Percentiles rank a stretch among this genome's conserved stretches.
phyloP scores from a whole-genome alignment of 2,113 vertebrate genomes.

The Laticauda colubrina region DNA sequence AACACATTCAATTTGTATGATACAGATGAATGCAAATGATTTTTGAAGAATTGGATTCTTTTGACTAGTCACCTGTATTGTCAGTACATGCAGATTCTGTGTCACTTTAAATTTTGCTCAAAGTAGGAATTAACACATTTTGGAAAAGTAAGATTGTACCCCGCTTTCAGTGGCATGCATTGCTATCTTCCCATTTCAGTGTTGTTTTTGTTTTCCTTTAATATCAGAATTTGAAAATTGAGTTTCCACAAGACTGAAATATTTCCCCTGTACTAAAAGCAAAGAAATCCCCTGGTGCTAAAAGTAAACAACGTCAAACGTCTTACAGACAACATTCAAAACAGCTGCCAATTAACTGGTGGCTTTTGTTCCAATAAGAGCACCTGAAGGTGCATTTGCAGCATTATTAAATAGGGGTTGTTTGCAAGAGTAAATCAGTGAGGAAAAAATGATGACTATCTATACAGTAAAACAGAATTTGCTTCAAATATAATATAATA shows the following conservation, averaged over 20 bases:
- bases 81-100: not conserved
- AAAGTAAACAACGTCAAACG: not conserved
- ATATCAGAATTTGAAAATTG: not conserved
- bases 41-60: not conserved
- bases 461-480: not conserved
- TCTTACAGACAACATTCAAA: not conserved
- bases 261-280: not conserved
- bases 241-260: not conserved
- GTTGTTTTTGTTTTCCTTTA: not conserved
- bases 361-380: slow-evolving; percentile 23
- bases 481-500: not conserved
- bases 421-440: not conserved
- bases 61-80: not conserved
- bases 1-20: not conserved
- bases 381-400: slow-evolving; percentile 17
- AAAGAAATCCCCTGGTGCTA: not conserved
- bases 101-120: not conserved
- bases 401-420: slow-evolving; percentile 33
- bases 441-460: not conserved
- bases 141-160: not conserved
- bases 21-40: not conserved
- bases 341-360: not conserved
- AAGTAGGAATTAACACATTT: not conserved
- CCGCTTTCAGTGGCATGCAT: not conserved
- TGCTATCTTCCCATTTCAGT: not conserved